Conservation (phyloP, 1,140 invertebrate species). For the Lethrus apterus region DNA sequence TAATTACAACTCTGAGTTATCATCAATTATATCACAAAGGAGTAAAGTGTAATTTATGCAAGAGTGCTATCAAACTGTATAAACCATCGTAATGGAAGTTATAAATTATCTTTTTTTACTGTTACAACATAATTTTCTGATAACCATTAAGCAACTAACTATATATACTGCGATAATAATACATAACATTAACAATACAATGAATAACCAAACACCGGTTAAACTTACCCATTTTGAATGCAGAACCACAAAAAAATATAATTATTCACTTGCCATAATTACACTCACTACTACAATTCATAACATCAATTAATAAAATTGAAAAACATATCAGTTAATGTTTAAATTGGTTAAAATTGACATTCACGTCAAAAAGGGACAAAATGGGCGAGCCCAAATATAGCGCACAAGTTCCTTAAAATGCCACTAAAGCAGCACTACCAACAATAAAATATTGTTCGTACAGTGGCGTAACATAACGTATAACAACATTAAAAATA, state of each 20-base stretch:
- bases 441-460: slow-evolving; percentile 4
- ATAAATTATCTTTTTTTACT: no score
- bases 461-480: no score
- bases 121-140: no score
- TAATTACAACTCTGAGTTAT: no score
- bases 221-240: slow-evolving; percentile 20
- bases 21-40: no score
- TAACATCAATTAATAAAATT: slow-evolving; percentile 7
- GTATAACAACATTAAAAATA: no score
- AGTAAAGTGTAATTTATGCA: no score
- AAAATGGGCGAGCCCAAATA: slow-evolving; percentile 18
- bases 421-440: slow-evolving; percentile 8
- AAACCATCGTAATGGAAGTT: no score
- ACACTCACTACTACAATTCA: neutral
- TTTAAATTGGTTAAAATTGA: slow-evolving; percentile 16
- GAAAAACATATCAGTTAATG: slow-evolving; percentile 10
- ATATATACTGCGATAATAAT: no score
- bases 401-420: slow-evolving; percentile 2
- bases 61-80: no score
- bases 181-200: no score
- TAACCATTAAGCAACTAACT: no score
- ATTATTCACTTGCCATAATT: slow-evolving; percentile 7
- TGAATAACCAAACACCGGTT: slow-evolving; percentile 17
- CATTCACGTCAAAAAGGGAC: slow-evolving; percentile 15
- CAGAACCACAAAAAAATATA: neutral